Base-by-base conservation (phyloP, 2,113 vertebrate species). In the Cathartes aura region DNA sequence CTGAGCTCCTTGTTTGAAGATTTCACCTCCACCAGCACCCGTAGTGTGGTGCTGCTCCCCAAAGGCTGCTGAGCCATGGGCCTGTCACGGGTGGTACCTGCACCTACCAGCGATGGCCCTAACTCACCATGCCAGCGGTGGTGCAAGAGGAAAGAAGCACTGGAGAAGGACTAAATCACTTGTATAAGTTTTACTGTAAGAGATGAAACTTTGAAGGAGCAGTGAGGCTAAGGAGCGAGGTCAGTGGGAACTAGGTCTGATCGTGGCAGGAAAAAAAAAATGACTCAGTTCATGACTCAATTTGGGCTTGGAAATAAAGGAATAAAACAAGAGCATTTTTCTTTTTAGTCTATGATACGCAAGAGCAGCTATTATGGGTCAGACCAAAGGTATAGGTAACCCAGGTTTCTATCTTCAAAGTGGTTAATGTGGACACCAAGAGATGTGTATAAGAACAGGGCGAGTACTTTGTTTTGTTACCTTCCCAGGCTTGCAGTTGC, bases 91-190 rank as follows among this genome's bases (percentile, higher is more conserved):
- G 16, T 24, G 30, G 36, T 12, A 71, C 38, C 26, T 16, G 27
- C 87, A 29, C 50, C 53, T 48, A 4, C 58, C 47, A 45, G 59
- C 0, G 7, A 63, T 12, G 21, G n/a, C 48, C 45, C 56, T 16
- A 14, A 23, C 36, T 68, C 47, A 10, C 18, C 2, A 0, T 1
- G 26, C 29, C 20, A 27, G 15, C 8, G 14, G 12, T 30, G 30
- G 59, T 7, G 47, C 12, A 19, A 19, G 26, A 50, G 52, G 11
- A 45, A n/a, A 48, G 40, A 15, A 34, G 17, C 30, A 13, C 3
- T 38, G 66, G 32, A 60, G 24, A 12, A 55, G 55, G 83, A 19
- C 6, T 5, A 32, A 76, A 34, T 29, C 9, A 11, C 24, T 42
- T 22, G 21, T 16, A 1, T 7, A 50, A 50, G 11, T 53, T 21